A percentile compares a stretch with the other conserved stretches of the same genome.
Evolutionary conservation across 2,888 invertebrate species (phyloP).

Genomic region (Hymenopus coronatus): DNA sequence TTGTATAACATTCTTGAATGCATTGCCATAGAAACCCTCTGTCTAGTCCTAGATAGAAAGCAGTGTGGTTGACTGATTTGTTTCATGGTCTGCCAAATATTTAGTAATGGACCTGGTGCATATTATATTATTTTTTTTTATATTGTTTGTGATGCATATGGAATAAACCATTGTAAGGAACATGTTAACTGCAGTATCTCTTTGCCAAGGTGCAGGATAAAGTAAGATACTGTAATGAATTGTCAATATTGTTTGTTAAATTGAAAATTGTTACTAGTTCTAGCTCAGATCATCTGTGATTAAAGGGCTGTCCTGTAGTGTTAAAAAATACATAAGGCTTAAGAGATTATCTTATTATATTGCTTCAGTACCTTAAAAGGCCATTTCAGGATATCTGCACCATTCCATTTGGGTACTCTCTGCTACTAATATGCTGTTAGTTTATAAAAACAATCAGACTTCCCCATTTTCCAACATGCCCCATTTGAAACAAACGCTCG

Average conservation of each 20-base stretch:
- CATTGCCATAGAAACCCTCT: not conserved
- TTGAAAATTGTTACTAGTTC: slow-evolving; percentile 2
- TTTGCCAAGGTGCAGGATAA: not conserved
- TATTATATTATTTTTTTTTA: not conserved
- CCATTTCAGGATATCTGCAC: not conserved
- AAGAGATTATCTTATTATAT: not conserved
- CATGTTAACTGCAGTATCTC: not conserved
- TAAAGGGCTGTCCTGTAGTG: slow-evolving; percentile 23
- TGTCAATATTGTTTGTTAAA: slow-evolving; percentile 1
- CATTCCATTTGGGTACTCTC: not conserved
- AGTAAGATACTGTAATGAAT: not conserved
- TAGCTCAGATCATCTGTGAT: slow-evolving; percentile 27
- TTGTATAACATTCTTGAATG: not conserved
- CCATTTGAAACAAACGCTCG: not conserved
- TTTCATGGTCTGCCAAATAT: not conserved
- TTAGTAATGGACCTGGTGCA: not conserved
- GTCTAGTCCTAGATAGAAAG: not conserved
- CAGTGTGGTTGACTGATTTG: not conserved
- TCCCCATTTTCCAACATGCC: not conserved
- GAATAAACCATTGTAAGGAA: not conserved
- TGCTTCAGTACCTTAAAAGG: slow-evolving; percentile 4
- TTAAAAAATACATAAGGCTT: not conserved
- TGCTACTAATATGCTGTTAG: not conserved
- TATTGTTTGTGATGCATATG: not conserved
- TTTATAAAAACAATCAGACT: not conserved